phyloP scores from a whole-genome alignment of 2,888 invertebrate species.

The Microplitis deprimator region DNA sequence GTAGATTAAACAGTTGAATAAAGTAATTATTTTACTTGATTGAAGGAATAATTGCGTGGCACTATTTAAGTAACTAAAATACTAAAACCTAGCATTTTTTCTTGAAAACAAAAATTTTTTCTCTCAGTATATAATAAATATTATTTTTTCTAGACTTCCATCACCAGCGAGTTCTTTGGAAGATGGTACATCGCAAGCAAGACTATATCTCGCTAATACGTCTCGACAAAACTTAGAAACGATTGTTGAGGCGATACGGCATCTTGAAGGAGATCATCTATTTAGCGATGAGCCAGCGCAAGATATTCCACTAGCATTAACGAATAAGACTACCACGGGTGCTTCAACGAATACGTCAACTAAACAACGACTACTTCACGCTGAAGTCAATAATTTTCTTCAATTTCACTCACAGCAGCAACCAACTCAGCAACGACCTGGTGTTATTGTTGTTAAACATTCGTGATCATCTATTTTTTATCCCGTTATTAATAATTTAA shows the following conservation, averaged over 20 bases:
- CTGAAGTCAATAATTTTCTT: slow-evolving; percentile 77
- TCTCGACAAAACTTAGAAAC: slow-evolving; percentile 97
- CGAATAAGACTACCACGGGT: slow-evolving; percentile 62
- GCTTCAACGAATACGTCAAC: slow-evolving; percentile 38
- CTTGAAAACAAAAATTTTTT: no score
- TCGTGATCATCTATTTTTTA: slow-evolving; percentile 71
- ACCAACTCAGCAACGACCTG: slow-evolving; percentile 81
- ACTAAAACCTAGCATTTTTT: no score
- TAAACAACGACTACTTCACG: slow-evolving; percentile 72
- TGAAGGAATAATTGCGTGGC: no score
- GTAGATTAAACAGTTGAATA: no score
- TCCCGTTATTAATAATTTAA: slow-evolving; percentile 50
- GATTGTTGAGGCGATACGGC: slow-evolving; percentile 98
- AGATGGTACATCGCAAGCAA: slow-evolving; percentile 72
- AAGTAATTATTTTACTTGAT: no score
- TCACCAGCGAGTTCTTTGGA: slow-evolving; percentile 73
- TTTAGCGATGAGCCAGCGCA: slow-evolving; percentile 82
- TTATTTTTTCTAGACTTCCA: slow-evolving; percentile 73
- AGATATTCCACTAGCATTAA: slow-evolving; percentile 66
- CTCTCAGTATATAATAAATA: neutral
- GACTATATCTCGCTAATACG: slow-evolving; percentile 78
- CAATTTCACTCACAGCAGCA: slow-evolving; percentile 74
- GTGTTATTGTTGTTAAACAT: slow-evolving; percentile 92
- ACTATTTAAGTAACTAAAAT: no score
- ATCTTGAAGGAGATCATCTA: slow-evolving; percentile 95